Evolutionary conservation across 1,140 invertebrate species (phyloP).

Genomic region (Monochamus saltuarius): DNA sequence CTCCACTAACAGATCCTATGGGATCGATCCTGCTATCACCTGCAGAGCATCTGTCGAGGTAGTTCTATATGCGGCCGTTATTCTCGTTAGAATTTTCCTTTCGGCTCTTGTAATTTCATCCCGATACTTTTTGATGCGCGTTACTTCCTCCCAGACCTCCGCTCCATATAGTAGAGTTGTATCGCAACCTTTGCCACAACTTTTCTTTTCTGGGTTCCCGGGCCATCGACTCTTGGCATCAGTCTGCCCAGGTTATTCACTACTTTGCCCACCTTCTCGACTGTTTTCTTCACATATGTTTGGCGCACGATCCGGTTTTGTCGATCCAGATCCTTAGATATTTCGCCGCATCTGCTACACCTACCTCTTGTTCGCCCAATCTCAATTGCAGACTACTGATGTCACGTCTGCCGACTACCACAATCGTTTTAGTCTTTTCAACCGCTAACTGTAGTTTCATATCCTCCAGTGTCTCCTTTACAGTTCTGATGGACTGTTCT

Average conservation of each 20-base stretch:
- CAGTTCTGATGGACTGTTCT: background rate
- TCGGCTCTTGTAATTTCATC: background rate
- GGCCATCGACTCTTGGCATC: background rate
- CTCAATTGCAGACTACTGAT: background rate
- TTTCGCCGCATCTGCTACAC: background rate
- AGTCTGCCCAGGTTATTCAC: background rate
- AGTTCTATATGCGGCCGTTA: slow-evolving; percentile 30
- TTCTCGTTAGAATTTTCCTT: slow-evolving; percentile 16
- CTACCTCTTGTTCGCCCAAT: background rate
- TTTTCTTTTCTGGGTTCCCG: background rate
- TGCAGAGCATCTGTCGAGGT: slow-evolving; percentile 24
- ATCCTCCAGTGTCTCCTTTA: background rate
- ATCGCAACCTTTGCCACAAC: background rate
- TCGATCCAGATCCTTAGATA: background rate
- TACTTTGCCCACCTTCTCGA: background rate
- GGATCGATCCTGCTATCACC: slow-evolving; percentile 27
- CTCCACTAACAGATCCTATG: slow-evolving; percentile 25
- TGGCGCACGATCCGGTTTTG: background rate
- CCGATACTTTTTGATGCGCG: background rate
- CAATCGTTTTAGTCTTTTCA: background rate
- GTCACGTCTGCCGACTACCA: background rate
- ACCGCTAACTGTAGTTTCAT: background rate
- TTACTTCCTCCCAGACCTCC: slow-evolving; percentile 1
- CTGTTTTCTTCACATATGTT: background rate
- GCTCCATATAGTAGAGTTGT: slow-evolving; percentile 12